Evolutionary conservation across 2,113 vertebrate genomes (phyloP), one percentile per base, ranked within the genome.

Genomic region (Peromyscus maniculatus): DNA sequence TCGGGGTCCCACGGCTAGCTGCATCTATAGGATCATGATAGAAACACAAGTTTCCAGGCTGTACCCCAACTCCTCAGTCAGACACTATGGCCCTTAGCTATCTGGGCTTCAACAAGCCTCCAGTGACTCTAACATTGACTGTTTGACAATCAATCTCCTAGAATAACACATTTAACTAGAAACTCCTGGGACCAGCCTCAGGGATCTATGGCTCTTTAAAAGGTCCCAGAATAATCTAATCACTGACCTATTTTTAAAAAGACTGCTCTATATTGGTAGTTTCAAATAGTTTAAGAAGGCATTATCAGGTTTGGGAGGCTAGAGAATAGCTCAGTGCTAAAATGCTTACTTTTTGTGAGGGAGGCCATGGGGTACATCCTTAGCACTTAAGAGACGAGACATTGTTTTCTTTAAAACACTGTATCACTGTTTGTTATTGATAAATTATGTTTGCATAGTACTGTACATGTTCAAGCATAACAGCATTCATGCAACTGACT

Each of bases 201-300:
- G 75, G 39, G 95, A 95, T 57, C 24, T 4, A 13, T 43, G 26
- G 28, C 31, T 90, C 91, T 62, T 21, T 91, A 82, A 91, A 92
- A 64, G 71, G 43, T 78, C 91, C 86, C 91, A 91, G 92, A 97
- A 88, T 93, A 94, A 96, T 87, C 62, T 82, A 93, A 95, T 95
- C 83, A 89, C 17, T 97, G 94, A 80, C 95, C 91, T 87, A 93
- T 59, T 97, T 87, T 97, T 95, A 86, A 78, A 94, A 91, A 89
- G 24, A 80, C 22, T 79, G 57, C n/a, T 94, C 57, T 83, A 91
- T 83, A 86, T 91, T 21, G 77, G 93, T 64, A 95, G 66, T 95
- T 86, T 39, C n/a, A 87, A 94, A 97, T 39, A 93, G 67, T 87
- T 59, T 26, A 91, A 82, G 46, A 91, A 55, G 22, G 39, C 39